Base-by-base conservation (phyloP, 2,888 invertebrate genomes). In the Heliconius ismenius region DNA sequence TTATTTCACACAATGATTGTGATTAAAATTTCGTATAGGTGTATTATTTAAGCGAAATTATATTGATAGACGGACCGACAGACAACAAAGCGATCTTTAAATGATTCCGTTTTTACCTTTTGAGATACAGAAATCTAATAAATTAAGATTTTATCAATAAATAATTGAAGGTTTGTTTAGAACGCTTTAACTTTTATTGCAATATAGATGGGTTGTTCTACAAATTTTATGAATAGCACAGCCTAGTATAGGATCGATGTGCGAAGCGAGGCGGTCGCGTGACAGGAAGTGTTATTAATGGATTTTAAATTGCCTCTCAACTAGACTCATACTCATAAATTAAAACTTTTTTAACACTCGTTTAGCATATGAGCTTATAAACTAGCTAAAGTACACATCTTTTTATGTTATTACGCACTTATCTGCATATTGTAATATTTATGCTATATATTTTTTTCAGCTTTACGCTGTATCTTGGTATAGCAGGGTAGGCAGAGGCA, bases 241-340 rank as follows among this genome's bases (percentile, higher is more conserved):
- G 72, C 72, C 75, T 77, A 75, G 77, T 39, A 32, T 32, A 7
- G 10, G 62, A 69, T 77, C 74, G 77, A 77, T 72, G 75, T 49
- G 63, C 63, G 65, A 73, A 72, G 75, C 62, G 75, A 32, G 24
- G 77, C 43, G 77, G 75, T 75, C 67, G 75, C 75, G 70, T 76
- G 79, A 76, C 78, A 69, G 32, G 75, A 73, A 76, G 76, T 74
- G 74, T 79, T 81, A 81, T 81, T 79, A 78, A 80, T 80, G 79
- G 78, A 76, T 80, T 81, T 81, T 76, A 79, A 80, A 81, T 80
- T 80, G 79, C 78, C 75, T 76, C 72, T 76, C 64, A 58, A 72
- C 70, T 70, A 76, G 64, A 76, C 70, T 67, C 39, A 28, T 54
- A 70, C 64, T 70, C 64, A 76, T 72, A 76, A 72, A 65, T 76